Evolutionary conservation across 1,140 invertebrate genomes (phyloP), one percentile per base, ranked within the genome.

Genomic region (Amyelois transitella): DNA sequence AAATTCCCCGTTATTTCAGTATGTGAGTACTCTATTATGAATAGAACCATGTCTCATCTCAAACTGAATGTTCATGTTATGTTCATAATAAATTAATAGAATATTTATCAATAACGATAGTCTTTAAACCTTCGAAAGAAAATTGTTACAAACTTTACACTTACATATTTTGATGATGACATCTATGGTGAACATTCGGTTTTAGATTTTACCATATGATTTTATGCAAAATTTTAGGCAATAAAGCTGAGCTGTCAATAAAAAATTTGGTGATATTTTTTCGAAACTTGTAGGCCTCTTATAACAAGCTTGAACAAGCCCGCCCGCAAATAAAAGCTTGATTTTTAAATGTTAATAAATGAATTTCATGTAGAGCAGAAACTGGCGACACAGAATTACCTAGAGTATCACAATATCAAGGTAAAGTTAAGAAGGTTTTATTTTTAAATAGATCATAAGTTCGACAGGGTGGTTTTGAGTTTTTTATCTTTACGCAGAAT

Each of bases 381-480:
- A 64, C 65, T 67, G 61, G 61, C 61, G 61, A 67, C 59, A 66
- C 18, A 48, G 19, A 14, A 38, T n/a, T n/a, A n/a, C n/a, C n/a
- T n/a, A n/a, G n/a, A n/a, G n/a, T n/a, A n/a, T n/a, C n/a, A n/a
- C n/a, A n/a, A n/a, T n/a, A n/a, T 38, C 32, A 38, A 14, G 8
- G 10, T 6, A 10, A 32, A 10, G n/a, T 38, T 14, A 1, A 8
- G 17, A 32, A 38, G n/a, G n/a, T 14, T 12, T 38, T 4, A 14
- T 14, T 14, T 14, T 38, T n/a, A 14, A 28, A 6, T 28, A 4
- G 5, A 38, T 2, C 17, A 38, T 14, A 8, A 51, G 50, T 48
- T 62, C 51, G 28, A 64, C 66, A 64, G 66, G 62, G 66, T 68
- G 66, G 62, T 64, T 68, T 68, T n/a, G 2, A 38, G n/a, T 1